phyloP scores from a whole-genome alignment of 2,888 invertebrate genomes.

The Sacculina carcini region DNA sequence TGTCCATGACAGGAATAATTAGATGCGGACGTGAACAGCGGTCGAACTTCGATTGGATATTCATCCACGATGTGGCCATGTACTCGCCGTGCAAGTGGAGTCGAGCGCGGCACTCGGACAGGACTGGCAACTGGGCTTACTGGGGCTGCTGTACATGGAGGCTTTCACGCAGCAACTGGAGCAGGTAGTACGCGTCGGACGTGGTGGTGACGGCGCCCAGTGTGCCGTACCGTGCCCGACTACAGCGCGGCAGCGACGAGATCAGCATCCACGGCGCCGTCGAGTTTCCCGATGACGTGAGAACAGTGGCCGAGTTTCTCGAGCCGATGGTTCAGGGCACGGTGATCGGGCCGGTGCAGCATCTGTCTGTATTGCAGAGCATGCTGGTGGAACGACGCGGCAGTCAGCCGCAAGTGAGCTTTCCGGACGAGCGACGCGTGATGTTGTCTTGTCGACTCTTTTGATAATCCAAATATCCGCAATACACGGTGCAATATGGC shows the following conservation, averaged over 20 bases:
- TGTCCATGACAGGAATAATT: too few relatives aligned
- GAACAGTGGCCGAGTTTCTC: constrained; percentile 40
- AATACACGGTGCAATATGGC: too few relatives aligned
- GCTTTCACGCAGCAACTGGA: constrained; percentile 61
- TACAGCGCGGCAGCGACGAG: constrained; percentile 21
- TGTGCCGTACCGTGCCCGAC: constrained; percentile 42
- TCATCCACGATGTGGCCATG: too few relatives aligned
- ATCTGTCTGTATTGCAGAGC: constrained; percentile 13
- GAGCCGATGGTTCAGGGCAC: constrained; percentile 74
- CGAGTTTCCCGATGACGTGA: constrained; percentile 36
- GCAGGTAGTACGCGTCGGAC: constrained; percentile 55
- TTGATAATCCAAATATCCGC: too few relatives aligned
- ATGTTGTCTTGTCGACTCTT: constrained; percentile 56
- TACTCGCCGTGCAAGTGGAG: constrained; percentile 45
- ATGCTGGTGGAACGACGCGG: constrained; percentile 50
- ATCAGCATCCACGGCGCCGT: constrained; percentile 46
- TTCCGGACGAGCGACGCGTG: constrained; percentile 55
- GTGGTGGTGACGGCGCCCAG: constrained; percentile 60
- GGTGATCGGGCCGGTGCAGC: constrained; percentile 48
- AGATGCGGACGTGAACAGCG: too few relatives aligned
- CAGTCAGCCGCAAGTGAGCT: constrained; percentile 35
- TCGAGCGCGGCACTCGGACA: constrained; percentile 63
- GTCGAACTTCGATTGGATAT: too few relatives aligned
- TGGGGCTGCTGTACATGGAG: constrained; percentile 62
- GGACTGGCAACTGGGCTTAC: constrained; percentile 65